phyloP scores from a whole-genome alignment of 2,888 invertebrate species.

The Electrophaes corylata region DNA sequence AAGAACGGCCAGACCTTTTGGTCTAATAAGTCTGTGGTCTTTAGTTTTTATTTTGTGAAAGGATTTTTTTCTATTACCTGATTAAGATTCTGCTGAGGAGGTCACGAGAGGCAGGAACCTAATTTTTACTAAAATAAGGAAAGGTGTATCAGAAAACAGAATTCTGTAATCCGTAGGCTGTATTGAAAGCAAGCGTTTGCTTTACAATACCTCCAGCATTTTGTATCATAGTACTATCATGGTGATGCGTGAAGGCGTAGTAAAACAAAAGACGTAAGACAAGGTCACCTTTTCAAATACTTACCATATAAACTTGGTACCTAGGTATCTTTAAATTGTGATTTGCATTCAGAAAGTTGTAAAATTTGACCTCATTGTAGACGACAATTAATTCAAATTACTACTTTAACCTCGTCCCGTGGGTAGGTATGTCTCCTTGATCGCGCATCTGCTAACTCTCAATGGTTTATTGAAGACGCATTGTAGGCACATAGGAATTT shows the following conservation, averaged over 20 bases:
- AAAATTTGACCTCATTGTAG: constrained; percentile 47
- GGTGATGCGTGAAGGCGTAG: background rate
- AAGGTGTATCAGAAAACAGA: too few relatives aligned
- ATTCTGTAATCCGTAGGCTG: too few relatives aligned
- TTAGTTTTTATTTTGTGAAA: background rate
- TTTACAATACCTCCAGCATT: too few relatives aligned
- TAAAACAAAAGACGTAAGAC: background rate
- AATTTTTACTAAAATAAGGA: too few relatives aligned
- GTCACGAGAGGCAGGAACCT: too few relatives aligned
- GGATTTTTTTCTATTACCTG: background rate
- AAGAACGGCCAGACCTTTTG: background rate
- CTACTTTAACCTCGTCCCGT: constrained; percentile 59
- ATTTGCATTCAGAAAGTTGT: constrained; percentile 15
- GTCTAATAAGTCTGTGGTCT: too few relatives aligned
- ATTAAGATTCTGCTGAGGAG: background rate
- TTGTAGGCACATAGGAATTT: constrained; percentile 15
- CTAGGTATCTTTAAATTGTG: background rate
- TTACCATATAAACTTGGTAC: background rate
- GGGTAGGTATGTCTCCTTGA: constrained; percentile 43
- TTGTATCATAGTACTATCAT: background rate
- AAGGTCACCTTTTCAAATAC: background rate
- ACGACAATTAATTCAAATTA: constrained; percentile 67
- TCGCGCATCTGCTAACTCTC: constrained; percentile 48
- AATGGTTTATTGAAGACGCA: constrained; percentile 41
- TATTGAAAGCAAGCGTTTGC: too few relatives aligned